phyloP scores from a whole-genome alignment of 2,888 invertebrate genomes.

The Lacanobia wlatinum region DNA sequence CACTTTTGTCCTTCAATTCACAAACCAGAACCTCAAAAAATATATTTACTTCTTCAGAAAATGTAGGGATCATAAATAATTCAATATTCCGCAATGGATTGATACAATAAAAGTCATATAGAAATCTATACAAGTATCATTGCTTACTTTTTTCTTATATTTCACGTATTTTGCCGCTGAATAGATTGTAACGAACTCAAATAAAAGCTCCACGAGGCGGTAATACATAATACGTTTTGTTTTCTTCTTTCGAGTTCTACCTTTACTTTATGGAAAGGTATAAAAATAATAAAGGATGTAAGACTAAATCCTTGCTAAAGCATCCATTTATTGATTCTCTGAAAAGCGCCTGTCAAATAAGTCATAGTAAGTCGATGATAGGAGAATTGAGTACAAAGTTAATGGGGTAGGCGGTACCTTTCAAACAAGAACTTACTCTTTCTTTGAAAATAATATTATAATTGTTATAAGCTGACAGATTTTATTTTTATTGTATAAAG shows the following conservation, averaged over 20 bases:
- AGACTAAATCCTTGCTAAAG: not conserved
- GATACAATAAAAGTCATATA: slow-evolving; percentile 38
- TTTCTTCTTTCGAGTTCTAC: not conserved
- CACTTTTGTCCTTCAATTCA: slow-evolving; percentile 23
- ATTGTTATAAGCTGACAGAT: not conserved
- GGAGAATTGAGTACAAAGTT: not conserved
- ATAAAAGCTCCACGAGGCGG: slow-evolving; percentile 7
- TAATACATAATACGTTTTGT: slow-evolving; percentile 26
- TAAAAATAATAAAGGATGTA: slow-evolving; percentile 4
- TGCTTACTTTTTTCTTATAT: slow-evolving; percentile 34
- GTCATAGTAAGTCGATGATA: slow-evolving; percentile 2
- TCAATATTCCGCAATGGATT: slow-evolving; percentile 49
- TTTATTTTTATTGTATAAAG: no score
- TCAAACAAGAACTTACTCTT: not conserved
- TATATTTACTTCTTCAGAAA: slow-evolving; percentile 44
- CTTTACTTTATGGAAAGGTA: slow-evolving; percentile 10
- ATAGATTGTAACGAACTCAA: slow-evolving; percentile 28
- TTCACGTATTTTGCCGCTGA: slow-evolving; percentile 38
- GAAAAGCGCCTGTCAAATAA: slow-evolving; percentile 43
- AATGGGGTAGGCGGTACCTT: not conserved
- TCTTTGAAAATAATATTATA: not conserved
- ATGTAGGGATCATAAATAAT: slow-evolving; percentile 39
- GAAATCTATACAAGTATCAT: slow-evolving; percentile 27
- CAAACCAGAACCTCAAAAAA: slow-evolving; percentile 30
- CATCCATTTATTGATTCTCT: not conserved